phyloP scores from a whole-genome alignment of 2,888 invertebrate species.

The Atethmia centrago region DNA sequence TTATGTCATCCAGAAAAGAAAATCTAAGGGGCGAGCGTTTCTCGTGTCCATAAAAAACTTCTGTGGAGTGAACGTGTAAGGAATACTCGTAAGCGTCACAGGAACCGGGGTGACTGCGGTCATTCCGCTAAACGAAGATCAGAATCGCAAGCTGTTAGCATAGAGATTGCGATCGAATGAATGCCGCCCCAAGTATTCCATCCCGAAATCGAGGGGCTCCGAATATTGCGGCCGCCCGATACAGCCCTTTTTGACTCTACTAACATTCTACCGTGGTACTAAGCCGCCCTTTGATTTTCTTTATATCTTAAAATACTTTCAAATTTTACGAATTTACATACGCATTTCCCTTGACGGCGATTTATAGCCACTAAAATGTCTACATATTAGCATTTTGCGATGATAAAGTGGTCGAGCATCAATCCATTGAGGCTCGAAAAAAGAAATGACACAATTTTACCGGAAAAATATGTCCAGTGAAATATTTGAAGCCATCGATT shows the following conservation, averaged over 20 bases:
- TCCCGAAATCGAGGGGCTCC: slow-evolving; percentile 86
- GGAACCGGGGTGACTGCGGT: slow-evolving; percentile 89
- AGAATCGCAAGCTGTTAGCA: slow-evolving; percentile 91
- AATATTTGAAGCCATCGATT: slow-evolving; percentile 83
- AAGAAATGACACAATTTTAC: slow-evolving; percentile 77
- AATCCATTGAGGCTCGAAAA: slow-evolving; percentile 71
- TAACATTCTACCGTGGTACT: slow-evolving; percentile 83
- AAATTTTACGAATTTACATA: slow-evolving; percentile 76
- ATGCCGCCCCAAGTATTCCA: slow-evolving; percentile 88
- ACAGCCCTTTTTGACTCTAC: slow-evolving; percentile 85
- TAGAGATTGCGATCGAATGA: slow-evolving; percentile 90
- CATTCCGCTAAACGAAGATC: slow-evolving; percentile 91
- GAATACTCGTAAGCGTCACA: slow-evolving; percentile 86
- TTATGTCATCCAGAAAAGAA: slow-evolving; percentile 80
- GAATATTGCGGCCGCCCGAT: slow-evolving; percentile 87
- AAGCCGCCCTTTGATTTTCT: slow-evolving; percentile 84
- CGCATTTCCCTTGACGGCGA: slow-evolving; percentile 65
- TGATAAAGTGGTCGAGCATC: slow-evolving; percentile 70
- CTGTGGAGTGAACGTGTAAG: slow-evolving; percentile 88
- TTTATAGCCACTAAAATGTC: slow-evolving; percentile 70
- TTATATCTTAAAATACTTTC: slow-evolving; percentile 79
- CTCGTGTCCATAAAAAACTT: slow-evolving; percentile 87
- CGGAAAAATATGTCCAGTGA: slow-evolving; percentile 77
- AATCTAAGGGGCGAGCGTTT: slow-evolving; percentile 82
- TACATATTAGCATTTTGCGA: slow-evolving; percentile 65